Base-by-base conservation (phyloP, 2,113 vertebrate species). In the Calidris pygmaea region DNA sequence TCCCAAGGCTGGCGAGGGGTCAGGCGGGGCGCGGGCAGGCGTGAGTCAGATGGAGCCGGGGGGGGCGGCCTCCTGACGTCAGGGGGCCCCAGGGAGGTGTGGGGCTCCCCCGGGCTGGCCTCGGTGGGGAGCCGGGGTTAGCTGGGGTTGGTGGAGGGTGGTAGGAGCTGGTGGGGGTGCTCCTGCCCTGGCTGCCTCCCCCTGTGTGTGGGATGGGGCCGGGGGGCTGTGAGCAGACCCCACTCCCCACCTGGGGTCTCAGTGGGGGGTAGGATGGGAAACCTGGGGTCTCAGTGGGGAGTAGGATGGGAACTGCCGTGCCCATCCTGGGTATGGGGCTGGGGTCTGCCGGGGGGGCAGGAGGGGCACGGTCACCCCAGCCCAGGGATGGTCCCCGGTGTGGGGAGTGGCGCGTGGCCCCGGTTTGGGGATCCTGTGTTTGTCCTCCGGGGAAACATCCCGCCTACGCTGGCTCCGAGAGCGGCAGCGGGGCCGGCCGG, bases 41-140 rank as follows among this genome's bases (percentile, higher is more conserved):
- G 65, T 95, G 97, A 97, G 43, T 97, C 97, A 96, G 68, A 75
- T 72, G 63, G 84, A 68, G 80, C 34, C 15, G 43, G 43, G 11
- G 34, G 58, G 90, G 92, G 77, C 9, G 32, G 77, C 79, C 21
- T 23, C 4, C 72, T 97, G 97, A 97, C 84, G 96, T 96, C 93
- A 97, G 72, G 89, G 63, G 79, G 75, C 92, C 80, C 95, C 39
- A 29, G 87, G 94, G 93, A 77, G 53, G 35, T 11, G 62, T 9
- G 41, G 90, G 85, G 85, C 68, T 77, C 85, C 88, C 87, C 84
- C 14, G 2, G 37, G 58, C 35, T 27, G 55, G 13, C 35, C 43
- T 52, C 16, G 55, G 41, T 22, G 6, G 19, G 2, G 30, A 39
- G 18, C 0, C 1, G 29, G 35, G 14, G 58, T 14, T n/a, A n/a